Conservation (phyloP, 2,888 invertebrate genomes). For the Monochamus alternatus region DNA sequence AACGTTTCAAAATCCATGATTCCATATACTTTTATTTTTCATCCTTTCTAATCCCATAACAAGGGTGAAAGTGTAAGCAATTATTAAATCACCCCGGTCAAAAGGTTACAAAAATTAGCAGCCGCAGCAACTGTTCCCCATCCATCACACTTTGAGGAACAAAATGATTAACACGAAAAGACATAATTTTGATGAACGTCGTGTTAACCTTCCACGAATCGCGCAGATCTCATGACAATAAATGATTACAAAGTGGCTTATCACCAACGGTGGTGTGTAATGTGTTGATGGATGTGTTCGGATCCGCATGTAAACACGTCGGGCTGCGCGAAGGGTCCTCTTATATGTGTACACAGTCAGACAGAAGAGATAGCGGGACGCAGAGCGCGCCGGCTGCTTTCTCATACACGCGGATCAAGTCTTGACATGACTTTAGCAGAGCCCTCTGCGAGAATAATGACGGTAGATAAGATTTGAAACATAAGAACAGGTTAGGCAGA, state of each 20-base stretch:
- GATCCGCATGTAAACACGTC: constrained; percentile 17
- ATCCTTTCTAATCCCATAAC: too few species aligned
- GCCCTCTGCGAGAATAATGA: too few species aligned
- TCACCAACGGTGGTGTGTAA: constrained; percentile 15
- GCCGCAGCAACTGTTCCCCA: not conserved
- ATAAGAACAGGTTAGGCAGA: too few species aligned
- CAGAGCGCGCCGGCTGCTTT: not conserved
- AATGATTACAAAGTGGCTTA: constrained; percentile 29
- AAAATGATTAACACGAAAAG: constrained; percentile 11
- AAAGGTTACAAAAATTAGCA: not conserved
- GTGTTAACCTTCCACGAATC: constrained; percentile 8
- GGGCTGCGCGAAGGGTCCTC: not conserved
- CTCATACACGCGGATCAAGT: too few species aligned
- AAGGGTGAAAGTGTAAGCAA: too few species aligned
- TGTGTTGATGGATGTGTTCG: constrained; percentile 21
- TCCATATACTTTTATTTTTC: too few species aligned
- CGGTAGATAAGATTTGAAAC: too few species aligned
- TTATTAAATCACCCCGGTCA: too few species aligned
- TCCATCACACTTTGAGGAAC: not conserved
- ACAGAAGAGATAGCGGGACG: constrained; percentile 1
- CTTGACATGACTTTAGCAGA: too few species aligned
- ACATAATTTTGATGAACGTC: constrained; percentile 9
- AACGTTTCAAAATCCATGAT: too few species aligned
- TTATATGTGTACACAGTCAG: constrained; percentile 8
- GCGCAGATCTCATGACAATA: constrained; percentile 19